Evolutionary conservation across 2,113 vertebrate species (phyloP).

Genomic region (Tenebrosternarchus preto): DNA sequence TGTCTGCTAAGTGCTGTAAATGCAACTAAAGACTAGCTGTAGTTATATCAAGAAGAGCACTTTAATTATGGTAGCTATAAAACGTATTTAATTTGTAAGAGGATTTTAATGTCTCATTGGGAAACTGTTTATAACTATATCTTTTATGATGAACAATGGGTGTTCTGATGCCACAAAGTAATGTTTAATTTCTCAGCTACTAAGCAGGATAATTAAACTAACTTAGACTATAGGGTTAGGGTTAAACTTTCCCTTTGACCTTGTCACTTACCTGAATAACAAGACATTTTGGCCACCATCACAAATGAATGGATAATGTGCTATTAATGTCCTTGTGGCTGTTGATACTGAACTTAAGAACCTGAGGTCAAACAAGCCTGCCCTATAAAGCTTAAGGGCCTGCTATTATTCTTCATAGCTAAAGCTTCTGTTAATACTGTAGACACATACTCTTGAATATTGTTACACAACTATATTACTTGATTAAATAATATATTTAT

Average conservation of each 20-base stretch:
- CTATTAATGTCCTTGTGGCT: slow-evolving; percentile 28
- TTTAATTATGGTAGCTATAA: no score
- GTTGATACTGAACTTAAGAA: slow-evolving; percentile 16
- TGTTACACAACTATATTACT: background rate
- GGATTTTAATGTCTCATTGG: no score
- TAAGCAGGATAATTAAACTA: no score
- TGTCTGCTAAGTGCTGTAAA: no score
- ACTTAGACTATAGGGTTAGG: no score
- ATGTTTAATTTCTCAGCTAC: no score
- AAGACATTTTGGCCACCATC: background rate
- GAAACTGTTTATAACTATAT: no score
- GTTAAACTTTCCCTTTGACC: background rate
- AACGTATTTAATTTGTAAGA: no score
- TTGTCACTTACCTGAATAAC: background rate
- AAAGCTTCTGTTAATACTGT: slow-evolving; percentile 23
- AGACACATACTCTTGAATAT: background rate
- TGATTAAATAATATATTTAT: background rate
- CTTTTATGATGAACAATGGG: no score
- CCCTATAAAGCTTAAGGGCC: slow-evolving; percentile 16
- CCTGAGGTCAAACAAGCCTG: slow-evolving; percentile 20
- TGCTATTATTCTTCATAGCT: slow-evolving; percentile 20
- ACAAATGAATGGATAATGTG: slow-evolving; percentile 29
- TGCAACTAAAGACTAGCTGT: no score
- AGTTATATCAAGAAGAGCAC: no score
- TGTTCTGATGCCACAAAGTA: no score